Evolutionary conservation across 2,797 vertebrate species (phyloP).

Genomic region (Gouania willdenowi): DNA sequence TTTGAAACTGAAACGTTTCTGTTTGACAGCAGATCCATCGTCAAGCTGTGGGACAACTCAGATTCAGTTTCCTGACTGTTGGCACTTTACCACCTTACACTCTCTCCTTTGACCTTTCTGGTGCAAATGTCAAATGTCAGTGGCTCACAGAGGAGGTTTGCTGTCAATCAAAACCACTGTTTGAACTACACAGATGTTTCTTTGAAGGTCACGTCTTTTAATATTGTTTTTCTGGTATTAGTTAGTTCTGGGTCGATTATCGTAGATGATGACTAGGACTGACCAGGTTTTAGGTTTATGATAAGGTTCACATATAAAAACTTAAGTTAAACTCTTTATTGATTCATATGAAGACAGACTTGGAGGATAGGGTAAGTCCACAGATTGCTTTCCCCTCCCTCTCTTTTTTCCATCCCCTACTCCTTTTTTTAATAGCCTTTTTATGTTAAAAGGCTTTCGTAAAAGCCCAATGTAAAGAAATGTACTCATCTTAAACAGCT

Average conservation of each 20-base stretch:
- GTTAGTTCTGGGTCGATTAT: too few relatives aligned
- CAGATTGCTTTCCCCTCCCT: slow-evolving; percentile 35
- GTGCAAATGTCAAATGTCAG: slow-evolving; percentile 17
- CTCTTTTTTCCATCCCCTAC: too few relatives aligned
- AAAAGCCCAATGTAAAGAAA: slow-evolving; percentile 50
- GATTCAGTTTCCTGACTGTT: slow-evolving; percentile 22
- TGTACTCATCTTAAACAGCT: slow-evolving; percentile 33
- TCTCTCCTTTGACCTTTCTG: slow-evolving; percentile 14
- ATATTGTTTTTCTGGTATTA: not conserved
- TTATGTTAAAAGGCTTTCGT: slow-evolving; percentile 32
- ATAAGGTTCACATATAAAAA: slow-evolving; percentile 18
- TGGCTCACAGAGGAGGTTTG: not conserved
- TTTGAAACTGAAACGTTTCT: not conserved
- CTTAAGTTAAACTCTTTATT: slow-evolving; percentile 30
- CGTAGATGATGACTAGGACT: too few relatives aligned
- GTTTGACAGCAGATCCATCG: not conserved
- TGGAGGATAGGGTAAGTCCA: slow-evolving; percentile 38
- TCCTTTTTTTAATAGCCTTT: slow-evolving; percentile 19
- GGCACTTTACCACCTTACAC: slow-evolving; percentile 20
- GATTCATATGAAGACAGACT: slow-evolving; percentile 49
- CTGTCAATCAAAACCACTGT: slow-evolving; percentile 31
- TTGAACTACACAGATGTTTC: slow-evolving; percentile 11
- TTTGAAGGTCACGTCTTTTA: slow-evolving; percentile 11
- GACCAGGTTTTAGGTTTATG: too few relatives aligned
- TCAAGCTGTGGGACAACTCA: not conserved